Conservation (phyloP, 2,113 vertebrate species). For the Podilymbus podiceps region DNA sequence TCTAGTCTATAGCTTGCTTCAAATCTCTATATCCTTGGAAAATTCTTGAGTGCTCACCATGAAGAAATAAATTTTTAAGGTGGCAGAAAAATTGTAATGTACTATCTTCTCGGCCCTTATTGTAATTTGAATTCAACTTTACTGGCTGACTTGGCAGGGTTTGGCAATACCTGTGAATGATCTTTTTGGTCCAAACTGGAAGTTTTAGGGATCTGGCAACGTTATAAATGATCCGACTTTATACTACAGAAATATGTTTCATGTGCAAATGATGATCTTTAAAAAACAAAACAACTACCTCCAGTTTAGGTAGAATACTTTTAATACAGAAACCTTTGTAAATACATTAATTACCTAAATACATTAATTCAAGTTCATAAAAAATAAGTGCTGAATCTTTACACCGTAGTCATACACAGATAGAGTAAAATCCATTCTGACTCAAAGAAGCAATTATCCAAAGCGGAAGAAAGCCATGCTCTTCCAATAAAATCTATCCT, state of each 20-base stretch:
- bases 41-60: neutral
- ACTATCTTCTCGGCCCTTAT: neutral
- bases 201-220: neutral
- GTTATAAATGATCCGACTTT: neutral
- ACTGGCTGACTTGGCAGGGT: neutral
- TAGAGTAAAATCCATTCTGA: neutral
- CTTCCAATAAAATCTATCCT: neutral
- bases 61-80: neutral
- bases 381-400: neutral
- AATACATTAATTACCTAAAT: neutral
- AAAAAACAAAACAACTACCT: neutral
- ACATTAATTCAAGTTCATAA: neutral
- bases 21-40: neutral
- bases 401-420: neutral
- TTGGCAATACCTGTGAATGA: neutral
- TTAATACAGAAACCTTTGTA: constrained; percentile 22
- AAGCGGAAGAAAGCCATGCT: neutral
- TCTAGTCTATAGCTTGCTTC: neutral
- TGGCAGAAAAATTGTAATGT: neutral
- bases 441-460: neutral
- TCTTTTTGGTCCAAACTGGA: neutral
- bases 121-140: neutral
- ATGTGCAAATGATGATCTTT: neutral
- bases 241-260: too few species aligned
- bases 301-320: neutral